Conservation (phyloP, 2,888 invertebrate species). For the Choristoneura rosaceana region DNA sequence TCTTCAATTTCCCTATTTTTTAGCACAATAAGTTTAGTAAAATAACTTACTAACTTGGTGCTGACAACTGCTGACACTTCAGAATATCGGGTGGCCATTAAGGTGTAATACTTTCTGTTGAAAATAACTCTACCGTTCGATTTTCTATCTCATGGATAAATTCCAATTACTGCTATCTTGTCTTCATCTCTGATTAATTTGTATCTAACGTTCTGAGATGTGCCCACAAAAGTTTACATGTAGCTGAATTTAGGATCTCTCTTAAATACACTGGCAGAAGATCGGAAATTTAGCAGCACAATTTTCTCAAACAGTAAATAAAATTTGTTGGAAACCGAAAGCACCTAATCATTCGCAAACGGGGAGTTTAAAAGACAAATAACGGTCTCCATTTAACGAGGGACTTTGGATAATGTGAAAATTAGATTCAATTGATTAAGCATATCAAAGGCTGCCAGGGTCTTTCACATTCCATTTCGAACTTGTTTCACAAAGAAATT, state of each 20-base stretch:
- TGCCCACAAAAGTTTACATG: neutral
- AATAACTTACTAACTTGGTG: too few species aligned
- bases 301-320: neutral
- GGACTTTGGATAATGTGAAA: conserved; percentile 13
- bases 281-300: neutral
- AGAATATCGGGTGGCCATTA: too few species aligned
- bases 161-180: neutral
- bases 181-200: conserved; percentile 6
- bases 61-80: too few species aligned
- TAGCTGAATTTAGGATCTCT: neutral
- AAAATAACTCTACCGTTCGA: neutral
- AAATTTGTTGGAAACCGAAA: neutral
- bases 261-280: neutral
- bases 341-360: conserved; percentile 10
- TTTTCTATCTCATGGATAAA: neutral
- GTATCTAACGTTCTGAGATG: neutral
- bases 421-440: conserved; percentile 16
- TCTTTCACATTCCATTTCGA: neutral
- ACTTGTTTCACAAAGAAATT: neutral
- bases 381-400: conserved; percentile 9
- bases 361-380: conserved; percentile 18
- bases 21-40: too few species aligned
- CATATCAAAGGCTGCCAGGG: conserved; percentile 1
- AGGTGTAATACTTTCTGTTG: too few species aligned
- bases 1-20: too few species aligned